Evolutionary conservation across 2,113 vertebrate species (phyloP).

Genomic region (Planiliza haematocheilus): DNA sequence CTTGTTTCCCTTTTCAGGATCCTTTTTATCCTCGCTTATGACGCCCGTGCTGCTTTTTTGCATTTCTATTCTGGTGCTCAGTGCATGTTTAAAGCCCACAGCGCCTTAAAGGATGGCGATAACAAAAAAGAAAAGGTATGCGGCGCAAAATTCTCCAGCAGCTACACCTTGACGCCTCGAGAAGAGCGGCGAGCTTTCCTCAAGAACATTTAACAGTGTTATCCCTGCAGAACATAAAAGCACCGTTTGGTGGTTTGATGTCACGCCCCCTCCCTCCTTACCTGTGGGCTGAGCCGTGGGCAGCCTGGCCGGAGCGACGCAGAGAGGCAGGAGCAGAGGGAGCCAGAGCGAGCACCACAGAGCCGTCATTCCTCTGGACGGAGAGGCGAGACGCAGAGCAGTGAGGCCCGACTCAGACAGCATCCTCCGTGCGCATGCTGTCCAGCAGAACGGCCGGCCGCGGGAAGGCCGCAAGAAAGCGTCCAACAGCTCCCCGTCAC

Average conservation of each 20-base stretch:
- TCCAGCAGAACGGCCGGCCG: slow-evolving; percentile 46
- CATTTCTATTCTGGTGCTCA: too few species aligned
- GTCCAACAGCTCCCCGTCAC: slow-evolving; percentile 5
- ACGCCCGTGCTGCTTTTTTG: not conserved
- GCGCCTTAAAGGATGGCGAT: too few species aligned
- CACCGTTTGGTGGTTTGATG: too few species aligned
- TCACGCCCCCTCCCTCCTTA: slow-evolving; percentile 21
- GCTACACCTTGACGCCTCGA: too few species aligned
- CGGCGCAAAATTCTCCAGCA: too few species aligned
- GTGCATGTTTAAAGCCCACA: too few species aligned
- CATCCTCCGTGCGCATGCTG: slow-evolving; percentile 77
- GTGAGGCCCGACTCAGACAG: slow-evolving; percentile 77
- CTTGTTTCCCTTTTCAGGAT: not conserved
- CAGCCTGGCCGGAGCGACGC: slow-evolving; percentile 74
- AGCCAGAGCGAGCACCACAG: slow-evolving; percentile 82
- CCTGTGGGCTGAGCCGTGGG: slow-evolving; percentile 80
- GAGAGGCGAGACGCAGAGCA: slow-evolving; percentile 58
- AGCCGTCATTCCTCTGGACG: slow-evolving; percentile 82
- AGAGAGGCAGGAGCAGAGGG: slow-evolving; percentile 72
- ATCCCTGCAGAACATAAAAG: too few species aligned
- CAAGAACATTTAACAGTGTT: too few species aligned
- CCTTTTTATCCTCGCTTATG: not conserved
- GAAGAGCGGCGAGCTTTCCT: too few species aligned
- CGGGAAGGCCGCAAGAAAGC: slow-evolving; percentile 34
- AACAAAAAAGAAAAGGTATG: too few species aligned